Base-by-base conservation (phyloP, 2,797 vertebrate genomes). In the Tenualosa ilisha region DNA sequence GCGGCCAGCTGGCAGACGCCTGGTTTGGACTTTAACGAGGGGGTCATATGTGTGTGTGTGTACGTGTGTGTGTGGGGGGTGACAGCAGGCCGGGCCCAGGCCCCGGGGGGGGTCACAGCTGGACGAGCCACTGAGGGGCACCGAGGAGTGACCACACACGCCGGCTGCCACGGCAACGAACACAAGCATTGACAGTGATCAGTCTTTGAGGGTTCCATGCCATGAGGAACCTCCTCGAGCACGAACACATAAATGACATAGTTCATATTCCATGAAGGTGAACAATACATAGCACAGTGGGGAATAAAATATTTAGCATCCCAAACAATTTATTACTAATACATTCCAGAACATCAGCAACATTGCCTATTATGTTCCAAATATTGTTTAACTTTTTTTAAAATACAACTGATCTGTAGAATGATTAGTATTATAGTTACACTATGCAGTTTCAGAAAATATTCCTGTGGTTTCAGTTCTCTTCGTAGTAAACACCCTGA, bases 1-100 rank as follows among this genome's bases (percentile, higher is more conserved):
- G 61, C 86, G 91, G 94, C 93, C 95, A 96, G 95, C 95, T 96
- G 96, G 95, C 94, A 95, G 95, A 95, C 94, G 83, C 90, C 92
- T 92, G 94, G 94, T 93, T 92, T 93, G 93, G 92, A 94, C 95
- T 96, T 96, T 96, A 96, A 96, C 37, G 68, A 75, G 31, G 40
- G 15, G 37, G 68, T 13, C 43, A 15, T 43, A 17, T 40, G 68
- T 75, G 68, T 75, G 37, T 75, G 68, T 20, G 68, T 75, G 68
- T 43, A 26, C 20, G 68, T 72, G 68, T 75, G 68, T 75, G 68
- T 75, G 68, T 43, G 68, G 26, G 12, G 68, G 31, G 68, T 20
- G 68, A 20, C 37, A 40, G 68, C 92, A 95, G 93, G 89, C 85
- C 82, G 61, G 83, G 85, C 37, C 54, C 31, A 75, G 92, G 93